Base-by-base conservation (phyloP, 1,140 invertebrate species). In the Drosophila neocordata region DNA sequence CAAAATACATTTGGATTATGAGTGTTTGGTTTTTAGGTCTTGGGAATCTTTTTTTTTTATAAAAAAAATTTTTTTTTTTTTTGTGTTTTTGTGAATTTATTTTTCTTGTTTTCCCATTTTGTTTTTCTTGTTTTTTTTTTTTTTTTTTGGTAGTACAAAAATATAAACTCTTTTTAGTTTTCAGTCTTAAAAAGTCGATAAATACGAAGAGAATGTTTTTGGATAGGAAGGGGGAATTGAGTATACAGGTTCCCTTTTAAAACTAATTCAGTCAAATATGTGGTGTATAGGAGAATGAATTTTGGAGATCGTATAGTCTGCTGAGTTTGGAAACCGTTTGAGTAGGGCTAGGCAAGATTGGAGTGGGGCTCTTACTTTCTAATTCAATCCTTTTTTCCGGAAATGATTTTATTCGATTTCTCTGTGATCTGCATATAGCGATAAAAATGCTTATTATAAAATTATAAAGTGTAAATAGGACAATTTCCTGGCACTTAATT, bases 131-230 rank as follows among this genome's bases (percentile, higher is more conserved):
- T 35, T 44, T 34, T 59, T 35, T 22, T 24, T 38, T 61, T 48
- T 18, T 13, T 56, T 68, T 69, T 85, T 82, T 74, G 69, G 61
- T 84, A 53, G 38, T 65, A 59, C 15, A 44, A 6, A 31, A 9
- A 13, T 8, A 31, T 56, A 31, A 56, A 56, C 13, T 31, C 12
- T 56, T 15, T n/a, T 59, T 12, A 31, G 52, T 11, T 31, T 52
- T 89, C 83, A 89, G 83, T 89, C 84, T 89, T 71, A 62, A 73
- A 41, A 71, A 48, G 69, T 89, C 64, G 58, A 79, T 78, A 67
- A 52, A 56, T 64, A 65, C 78, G 37, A 55, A 77, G 24, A 55
- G 63, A 73, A 80, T 69, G 72, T 69, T 52, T 68, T 67, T 48
- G 52, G 51, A 51, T 48, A 11, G 52, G 35, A 70, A 72, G 58